Base-by-base conservation (phyloP, 1,140 invertebrate species). In the Melitaea cinxia region DNA sequence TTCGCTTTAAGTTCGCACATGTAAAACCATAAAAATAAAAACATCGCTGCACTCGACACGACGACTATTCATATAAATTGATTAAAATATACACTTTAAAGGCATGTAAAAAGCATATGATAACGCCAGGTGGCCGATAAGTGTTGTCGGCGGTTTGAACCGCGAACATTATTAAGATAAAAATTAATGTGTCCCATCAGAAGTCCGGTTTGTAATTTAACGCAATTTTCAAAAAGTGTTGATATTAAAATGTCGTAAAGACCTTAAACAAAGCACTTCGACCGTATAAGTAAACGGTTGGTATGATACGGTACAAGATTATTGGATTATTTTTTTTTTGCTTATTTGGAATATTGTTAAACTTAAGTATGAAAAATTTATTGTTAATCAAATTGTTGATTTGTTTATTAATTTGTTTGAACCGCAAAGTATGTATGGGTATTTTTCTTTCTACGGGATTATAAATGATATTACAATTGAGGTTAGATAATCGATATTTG, bases 231-330 rank as follows among this genome's bases (percentile, higher is more conserved):
- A 15, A 47, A 35, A 49, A 67, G 58, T 54, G 54, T 54, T 24
- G 35, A 28, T 62, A 62, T 65, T 65, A 65, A 65, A 62, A 61
- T 15, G 37, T 54, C 37, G 47, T 65, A 58, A 65, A 65, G 50
- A 26, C 42, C 26, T 57, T 53, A 65, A 54, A 26, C 49, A 17
- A 33, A 33, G 9, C 30, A 56, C 52, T 37, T 62, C n/a, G 23
- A 35, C n/a, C 45, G 50, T 57, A 35, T 21, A 53, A 45, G 45
- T 23, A 50, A 61, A 59, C n/a, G 6, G 14, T 59, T 26, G 15
- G 62, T 23, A 21, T 26, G 33, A 47, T 33, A n/a, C 28, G 47
- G 47, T 52, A 35, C 30, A 37, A 24, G 7, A 33, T 53, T 17
- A 26, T 1, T 10, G 30, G 47, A n/a, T n/a, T 28, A 28, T 28